Conservation (phyloP, 2,888 invertebrate genomes). For the Chouioia cunea region DNA sequence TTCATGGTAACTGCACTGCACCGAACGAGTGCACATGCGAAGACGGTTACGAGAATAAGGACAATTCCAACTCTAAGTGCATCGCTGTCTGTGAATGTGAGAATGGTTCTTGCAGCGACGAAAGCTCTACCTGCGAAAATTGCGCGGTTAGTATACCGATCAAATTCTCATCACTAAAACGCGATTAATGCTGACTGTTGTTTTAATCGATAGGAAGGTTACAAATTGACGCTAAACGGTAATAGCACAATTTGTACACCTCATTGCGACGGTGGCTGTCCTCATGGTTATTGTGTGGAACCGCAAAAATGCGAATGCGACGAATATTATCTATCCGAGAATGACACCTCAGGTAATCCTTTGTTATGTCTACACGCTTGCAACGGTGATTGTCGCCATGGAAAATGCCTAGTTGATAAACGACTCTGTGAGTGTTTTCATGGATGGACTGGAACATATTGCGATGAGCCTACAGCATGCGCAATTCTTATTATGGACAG, state of each 20-base stretch:
- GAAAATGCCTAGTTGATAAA: constrained; percentile 39
- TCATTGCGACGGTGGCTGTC: constrained; percentile 71
- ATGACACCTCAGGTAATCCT: constrained; percentile 40
- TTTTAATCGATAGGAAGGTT: constrained; percentile 51
- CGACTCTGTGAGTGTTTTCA: constrained; percentile 50
- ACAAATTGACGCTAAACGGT: constrained; percentile 56
- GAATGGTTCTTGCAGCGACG: constrained; percentile 48
- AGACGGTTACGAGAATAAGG: constrained; percentile 54
- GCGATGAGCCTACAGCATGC: constrained; percentile 52
- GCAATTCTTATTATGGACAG: constrained; percentile 13
- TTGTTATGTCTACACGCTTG: constrained; percentile 39
- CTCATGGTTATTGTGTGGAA: constrained; percentile 66
- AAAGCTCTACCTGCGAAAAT: constrained; percentile 42
- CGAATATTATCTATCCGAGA: constrained; percentile 51
- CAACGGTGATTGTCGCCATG: constrained; percentile 45
- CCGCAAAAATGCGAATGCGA: constrained; percentile 60
- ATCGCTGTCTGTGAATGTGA: constrained; percentile 60
- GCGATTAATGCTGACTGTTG: not conserved
- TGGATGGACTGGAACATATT: constrained; percentile 57
- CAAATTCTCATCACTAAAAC: not conserved
- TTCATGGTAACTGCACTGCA: constrained; percentile 67
- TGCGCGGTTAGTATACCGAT: constrained; percentile 33
- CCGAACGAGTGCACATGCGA: constrained; percentile 63
- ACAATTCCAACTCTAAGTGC: constrained; percentile 51
- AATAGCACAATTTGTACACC: constrained; percentile 72